Evolutionary conservation across 2,888 invertebrate species (phyloP), one percentile per base, ranked within the genome.

Genomic region (Penaeus monodon): DNA sequence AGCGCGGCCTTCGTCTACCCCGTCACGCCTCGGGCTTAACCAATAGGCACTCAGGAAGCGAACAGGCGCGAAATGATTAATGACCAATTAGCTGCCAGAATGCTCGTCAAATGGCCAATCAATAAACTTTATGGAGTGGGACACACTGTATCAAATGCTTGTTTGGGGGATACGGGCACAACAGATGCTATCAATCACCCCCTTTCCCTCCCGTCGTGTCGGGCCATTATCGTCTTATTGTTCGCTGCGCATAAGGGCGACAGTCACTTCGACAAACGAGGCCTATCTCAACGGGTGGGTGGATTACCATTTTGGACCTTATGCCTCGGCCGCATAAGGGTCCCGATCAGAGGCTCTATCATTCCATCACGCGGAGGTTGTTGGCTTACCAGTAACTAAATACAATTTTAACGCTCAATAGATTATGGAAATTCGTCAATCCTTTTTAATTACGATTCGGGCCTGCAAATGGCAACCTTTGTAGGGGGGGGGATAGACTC

Each of bases 71-170:
- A 80, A 87, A 84, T 88, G 88, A 81, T 84, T 78, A 84, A 84
- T 74, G 88, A 84, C 84, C 88, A 81, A 84, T 88, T 84, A 88
- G 66, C 84, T 84, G 74, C 80, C 80, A 63, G 81, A 66, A 78
- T 77, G 70, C 86, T 86, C 82, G 86, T 86, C 86, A 81, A 86
- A 82, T 86, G 57, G 81, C 81, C 86, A 86, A 86, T 86, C 86
- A 86, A 82, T 86, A 86, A 82, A 76, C 81, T 86, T 86, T 86
- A 86, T 86, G 86, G 86, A 82, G 77, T 82, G 81, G 86, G 76
- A 81, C 86, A 77, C 78, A 77, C 68, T 82, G 82, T 82, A 86
- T 86, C 86, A 86, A 82, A 76, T 78, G 81, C 86, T 86, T 82
- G 86, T 77, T 77, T 63, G 33, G 82, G 38, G 73, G 82, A 82